Conservation (phyloP, 2,113 vertebrate genomes). For the Cyrtonyx montezumae region DNA sequence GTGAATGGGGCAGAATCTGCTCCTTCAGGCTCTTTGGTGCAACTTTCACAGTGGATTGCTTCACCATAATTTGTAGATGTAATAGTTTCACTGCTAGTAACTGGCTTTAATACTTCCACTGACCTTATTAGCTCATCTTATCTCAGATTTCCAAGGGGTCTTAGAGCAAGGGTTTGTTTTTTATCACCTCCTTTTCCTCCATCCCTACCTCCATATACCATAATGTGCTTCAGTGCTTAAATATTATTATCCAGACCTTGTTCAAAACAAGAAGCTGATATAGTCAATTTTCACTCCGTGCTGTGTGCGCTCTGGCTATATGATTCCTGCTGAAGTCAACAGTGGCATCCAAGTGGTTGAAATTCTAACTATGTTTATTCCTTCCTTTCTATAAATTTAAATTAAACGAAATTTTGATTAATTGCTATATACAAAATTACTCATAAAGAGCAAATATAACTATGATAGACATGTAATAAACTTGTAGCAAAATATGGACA, state of each 20-base stretch:
- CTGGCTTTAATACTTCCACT: constrained; percentile 32
- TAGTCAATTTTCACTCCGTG: constrained; percentile 42
- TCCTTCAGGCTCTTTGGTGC: not conserved
- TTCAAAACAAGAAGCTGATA: constrained; percentile 1
- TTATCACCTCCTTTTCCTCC: not conserved
- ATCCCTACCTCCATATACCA: not conserved
- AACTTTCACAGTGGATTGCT: constrained; percentile 44
- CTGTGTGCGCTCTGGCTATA: not conserved
- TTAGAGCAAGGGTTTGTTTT: not conserved
- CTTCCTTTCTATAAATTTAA: not conserved
- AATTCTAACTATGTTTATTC: not conserved
- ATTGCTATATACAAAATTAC: not conserved
- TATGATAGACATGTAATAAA: not conserved
- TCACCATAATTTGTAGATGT: not conserved
- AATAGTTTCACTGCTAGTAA: constrained; percentile 53
- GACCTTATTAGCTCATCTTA: constrained; percentile 36
- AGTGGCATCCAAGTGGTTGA: not conserved
- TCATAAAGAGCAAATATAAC: not conserved
- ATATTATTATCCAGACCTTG: constrained; percentile 33
- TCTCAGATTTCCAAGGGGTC: constrained; percentile 37
- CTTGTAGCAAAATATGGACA: not conserved
- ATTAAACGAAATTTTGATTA: not conserved
- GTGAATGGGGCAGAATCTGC: not conserved
- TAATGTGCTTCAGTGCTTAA: constrained; percentile 43
- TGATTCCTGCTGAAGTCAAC: not conserved